Conservation (phyloP, 2,113 vertebrate genomes). For the Dendropsophus ebraccatus region DNA sequence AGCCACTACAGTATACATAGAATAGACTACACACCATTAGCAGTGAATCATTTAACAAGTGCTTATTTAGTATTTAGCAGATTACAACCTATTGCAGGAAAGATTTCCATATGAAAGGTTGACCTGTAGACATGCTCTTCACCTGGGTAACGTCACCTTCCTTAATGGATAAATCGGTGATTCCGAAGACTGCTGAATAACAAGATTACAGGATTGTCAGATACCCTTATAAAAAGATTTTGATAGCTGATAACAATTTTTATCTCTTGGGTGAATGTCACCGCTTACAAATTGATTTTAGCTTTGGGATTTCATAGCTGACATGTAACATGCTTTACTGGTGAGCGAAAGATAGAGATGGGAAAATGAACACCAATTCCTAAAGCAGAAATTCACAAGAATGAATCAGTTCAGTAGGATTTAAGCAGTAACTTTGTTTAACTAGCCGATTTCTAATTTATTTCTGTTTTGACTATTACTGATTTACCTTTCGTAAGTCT, state of each 20-base stretch:
- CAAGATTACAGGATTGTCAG: not conserved
- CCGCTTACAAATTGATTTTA: conserved; percentile 3
- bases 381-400: not conserved
- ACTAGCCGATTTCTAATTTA: not conserved
- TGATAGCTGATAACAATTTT: not conserved
- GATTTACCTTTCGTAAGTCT: no score
- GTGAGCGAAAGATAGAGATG: not conserved
- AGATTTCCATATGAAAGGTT: not conserved
- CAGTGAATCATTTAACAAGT: no score
- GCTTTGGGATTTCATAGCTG: not conserved
- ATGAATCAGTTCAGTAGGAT: not conserved
- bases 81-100: not conserved
- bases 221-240: not conserved
- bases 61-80: not conserved
- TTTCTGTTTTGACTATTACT: no score
- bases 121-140: not conserved
- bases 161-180: not conserved
- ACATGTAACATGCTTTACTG: not conserved
- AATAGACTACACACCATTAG: no score
- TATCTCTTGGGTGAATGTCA: not conserved
- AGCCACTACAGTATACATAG: no score
- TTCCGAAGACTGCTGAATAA: not conserved
- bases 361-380: not conserved
- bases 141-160: not conserved
- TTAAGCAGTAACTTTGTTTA: not conserved